Percentiles rank a stretch among this genome's conserved stretches.
Evolutionary conservation across 1,140 invertebrate species (phyloP).

Genomic region (Tribolium madens): DNA sequence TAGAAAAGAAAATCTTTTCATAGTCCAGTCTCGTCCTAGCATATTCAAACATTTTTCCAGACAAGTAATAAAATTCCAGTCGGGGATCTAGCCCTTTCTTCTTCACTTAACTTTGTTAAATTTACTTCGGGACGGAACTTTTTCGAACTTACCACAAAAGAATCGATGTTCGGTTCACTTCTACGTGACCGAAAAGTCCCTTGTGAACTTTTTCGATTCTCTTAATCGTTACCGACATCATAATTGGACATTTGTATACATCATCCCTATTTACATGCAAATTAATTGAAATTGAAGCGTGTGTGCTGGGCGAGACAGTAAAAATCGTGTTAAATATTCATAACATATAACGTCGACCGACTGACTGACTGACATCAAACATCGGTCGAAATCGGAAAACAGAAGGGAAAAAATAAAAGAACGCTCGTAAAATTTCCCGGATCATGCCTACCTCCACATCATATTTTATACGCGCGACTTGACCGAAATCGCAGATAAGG

Average conservation of each 20-base stretch:
- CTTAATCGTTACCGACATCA: neutral
- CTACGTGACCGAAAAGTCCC: neutral
- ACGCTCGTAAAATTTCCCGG: slow-evolving; percentile 3
- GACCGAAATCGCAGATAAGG: slow-evolving; percentile 4
- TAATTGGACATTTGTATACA: neutral
- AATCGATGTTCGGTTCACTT: neutral
- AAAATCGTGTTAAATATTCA: slow-evolving; percentile 28
- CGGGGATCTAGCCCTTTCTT: neutral
- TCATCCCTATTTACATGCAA: slow-evolving; percentile 14
- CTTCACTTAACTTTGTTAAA: slow-evolving; percentile 13
- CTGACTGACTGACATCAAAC: neutral
- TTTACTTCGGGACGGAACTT: neutral
- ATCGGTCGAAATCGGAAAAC: neutral
- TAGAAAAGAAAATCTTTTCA: too few species aligned
- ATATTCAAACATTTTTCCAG: neutral
- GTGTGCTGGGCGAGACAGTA: slow-evolving; percentile 8
- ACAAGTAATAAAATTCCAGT: neutral
- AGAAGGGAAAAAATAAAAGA: slow-evolving; percentile 1
- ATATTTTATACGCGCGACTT: slow-evolving; percentile 10
- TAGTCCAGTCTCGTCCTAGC: too few species aligned
- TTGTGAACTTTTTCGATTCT: neutral
- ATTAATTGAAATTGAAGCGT: slow-evolving; percentile 14
- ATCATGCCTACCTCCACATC: neutral
- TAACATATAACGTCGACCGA: neutral
- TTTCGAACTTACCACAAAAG: neutral